Base-by-base conservation (phyloP, 1,140 invertebrate genomes). In the Hesperophylax magnus region DNA sequence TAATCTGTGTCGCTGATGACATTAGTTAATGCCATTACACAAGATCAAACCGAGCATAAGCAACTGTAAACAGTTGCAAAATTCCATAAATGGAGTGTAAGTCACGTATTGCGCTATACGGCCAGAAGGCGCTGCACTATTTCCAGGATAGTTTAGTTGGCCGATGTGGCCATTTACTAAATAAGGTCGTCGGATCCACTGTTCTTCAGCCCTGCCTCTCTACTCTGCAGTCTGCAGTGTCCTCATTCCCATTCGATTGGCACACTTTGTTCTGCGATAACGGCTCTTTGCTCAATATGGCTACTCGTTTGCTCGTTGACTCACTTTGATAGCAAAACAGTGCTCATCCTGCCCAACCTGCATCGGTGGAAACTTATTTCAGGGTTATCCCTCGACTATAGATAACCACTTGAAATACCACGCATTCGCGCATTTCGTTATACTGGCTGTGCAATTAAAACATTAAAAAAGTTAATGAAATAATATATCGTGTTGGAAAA, bases 81-180 rank as follows among this genome's bases (percentile, higher is more conserved):
- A 75, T 75, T 56, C 71, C 71, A 75, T 75, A 75, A 75, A 75
- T 75, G 71, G 71, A 75, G 71, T 58, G 71, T n/a, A 75, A 75
- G 71, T 75, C 54, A 75, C 71, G 52, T 56, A 58, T 75, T 75
- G 71, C 69, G n/a, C 20, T 56, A 27, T 53, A 75, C 71, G 17
- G 52, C 71, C 76, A 54, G 65, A 52, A 34, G 77, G 54, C 63
- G 27, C 60, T 79, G 77, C 77, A 79, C 77, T 69, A 60, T 58
- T 71, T 79, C 77, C 77, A 65, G 77, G 77, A 79, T 79, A 79
- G 65, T 72, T 39, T 79, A 79, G 65, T 72, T 39, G 54, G 22
- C 27, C 67, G 67, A 39, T 31, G 61, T 18, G 39, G 67, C 67
- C 67, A 47, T 47, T 71, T 34, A 14, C n/a, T 52, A n/a, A 71